Evolutionary conservation across 2,797 vertebrate genomes (phyloP).

Genomic region (Rhinella marina): DNA sequence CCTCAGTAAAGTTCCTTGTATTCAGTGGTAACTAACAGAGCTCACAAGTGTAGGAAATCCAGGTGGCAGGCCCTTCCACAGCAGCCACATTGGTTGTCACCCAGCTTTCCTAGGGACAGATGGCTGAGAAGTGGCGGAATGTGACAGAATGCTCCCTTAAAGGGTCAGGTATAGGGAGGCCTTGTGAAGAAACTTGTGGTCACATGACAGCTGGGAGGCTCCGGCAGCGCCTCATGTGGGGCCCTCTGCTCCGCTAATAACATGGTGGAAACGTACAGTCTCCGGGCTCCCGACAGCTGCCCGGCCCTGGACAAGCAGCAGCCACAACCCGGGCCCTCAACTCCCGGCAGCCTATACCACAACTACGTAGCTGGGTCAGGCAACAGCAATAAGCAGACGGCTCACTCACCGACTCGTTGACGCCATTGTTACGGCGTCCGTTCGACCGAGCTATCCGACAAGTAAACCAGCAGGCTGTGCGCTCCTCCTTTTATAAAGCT

Average conservation of each 20-base stretch:
- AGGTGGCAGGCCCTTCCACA: neutral
- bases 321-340: neutral
- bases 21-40: too few relatives aligned
- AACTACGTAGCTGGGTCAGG: neutral
- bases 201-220: too few relatives aligned
- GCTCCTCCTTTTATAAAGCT: constrained; percentile 44
- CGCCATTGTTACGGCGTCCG: constrained; percentile 65
- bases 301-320: neutral
- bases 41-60: neutral
- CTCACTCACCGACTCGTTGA: constrained; percentile 71
- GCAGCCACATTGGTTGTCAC: neutral
- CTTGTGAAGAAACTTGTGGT: too few relatives aligned
- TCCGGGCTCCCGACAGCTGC: neutral
- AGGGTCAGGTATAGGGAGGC: too few relatives aligned
- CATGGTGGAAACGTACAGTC: neutral
- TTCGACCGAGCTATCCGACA: neutral
- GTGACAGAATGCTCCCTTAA: too few relatives aligned
- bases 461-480: neutral
- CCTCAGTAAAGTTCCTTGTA: too few relatives aligned
- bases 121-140: too few relatives aligned
- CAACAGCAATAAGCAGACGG: too few relatives aligned
- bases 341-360: neutral
- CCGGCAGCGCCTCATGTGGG: too few relatives aligned
- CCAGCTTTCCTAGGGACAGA: neutral
- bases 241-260: neutral